Base-by-base conservation (phyloP, 2,113 vertebrate genomes). In the Camelus bactrianus region DNA sequence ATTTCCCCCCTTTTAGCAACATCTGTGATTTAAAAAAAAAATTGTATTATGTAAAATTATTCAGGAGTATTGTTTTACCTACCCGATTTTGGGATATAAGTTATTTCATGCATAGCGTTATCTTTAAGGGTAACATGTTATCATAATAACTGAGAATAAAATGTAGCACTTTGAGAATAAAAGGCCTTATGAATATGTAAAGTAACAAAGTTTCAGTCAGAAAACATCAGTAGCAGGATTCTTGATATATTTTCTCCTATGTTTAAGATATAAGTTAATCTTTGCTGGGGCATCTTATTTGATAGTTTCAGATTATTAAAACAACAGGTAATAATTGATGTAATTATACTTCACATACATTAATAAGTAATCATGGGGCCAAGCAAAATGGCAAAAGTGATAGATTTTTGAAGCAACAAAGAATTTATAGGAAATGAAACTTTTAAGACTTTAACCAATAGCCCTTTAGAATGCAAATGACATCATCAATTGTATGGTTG, bases 11-110 rank as follows among this genome's bases (percentile, higher is more conserved):
- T 89, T 98, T 98, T 96, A 97, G 95, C 96, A 98, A 97, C 98
- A 98, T 98, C 97, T 98, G 96, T 98, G 97, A 98, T 92, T 97
- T 97, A 65, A 67, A 91, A 94, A 94, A 95, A 97, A 98, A 96
- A 92, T 97, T 89, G 95, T 98, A 97, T 96, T 96, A 97, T 98
- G 93, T 97, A 98, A 98, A 98, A 96, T 85, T 98, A 97, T 96
- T 95, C 48, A 93, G 69, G 46, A 93, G 81, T 98, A 97, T 98
- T 98, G 50, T 97, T 96, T 98, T 96, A 97, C 86, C 80, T 97
- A 96, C 69, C 65, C 89, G 75, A 96, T 96, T 98, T 98, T 97
- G 96, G 77, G 98, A 84, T 98, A 76, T 97, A 69, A 92, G 50
- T 97, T 98, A 97, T 95, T 97, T 98, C 97, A 97, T 77, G 93